A percentile compares a stretch with the other conserved stretches of the same genome.
Evolutionary conservation across 1,140 invertebrate species (phyloP).

Genomic region (Tetraneura akinire): DNA sequence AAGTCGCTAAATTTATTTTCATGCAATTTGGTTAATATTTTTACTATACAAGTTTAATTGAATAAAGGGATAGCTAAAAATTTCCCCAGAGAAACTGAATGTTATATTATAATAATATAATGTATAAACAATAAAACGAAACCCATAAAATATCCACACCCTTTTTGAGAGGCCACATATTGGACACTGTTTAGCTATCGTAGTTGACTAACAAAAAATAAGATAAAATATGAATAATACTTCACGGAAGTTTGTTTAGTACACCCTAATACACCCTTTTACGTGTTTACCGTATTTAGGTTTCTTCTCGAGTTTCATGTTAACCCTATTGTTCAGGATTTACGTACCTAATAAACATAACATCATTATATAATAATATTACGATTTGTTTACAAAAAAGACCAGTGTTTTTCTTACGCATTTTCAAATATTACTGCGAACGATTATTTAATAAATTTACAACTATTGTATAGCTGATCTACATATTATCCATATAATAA

Average conservation of each 20-base stretch:
- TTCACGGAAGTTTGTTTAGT: constrained; percentile 27
- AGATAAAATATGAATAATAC: constrained; percentile 11
- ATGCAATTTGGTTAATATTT: neutral
- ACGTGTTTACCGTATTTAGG: neutral
- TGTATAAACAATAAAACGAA: neutral
- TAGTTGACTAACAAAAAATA: constrained; percentile 31
- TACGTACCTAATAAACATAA: no score
- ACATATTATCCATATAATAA: no score
- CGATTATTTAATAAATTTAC: no score
- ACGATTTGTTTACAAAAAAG: no score
- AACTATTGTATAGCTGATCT: no score
- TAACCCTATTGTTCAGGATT: no score
- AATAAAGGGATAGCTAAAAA: neutral
- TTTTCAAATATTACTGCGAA: no score
- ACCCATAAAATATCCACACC: constrained; percentile 29
- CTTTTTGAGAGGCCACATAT: constrained; percentile 19
- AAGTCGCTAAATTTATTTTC: neutral
- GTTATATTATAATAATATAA: neutral
- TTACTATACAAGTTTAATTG: constrained; percentile 19
- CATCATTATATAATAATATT: no score
- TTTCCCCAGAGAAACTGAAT: constrained; percentile 21
- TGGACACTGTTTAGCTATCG: constrained; percentile 22
- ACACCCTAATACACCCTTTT: constrained; percentile 4
- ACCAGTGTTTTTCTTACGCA: no score
- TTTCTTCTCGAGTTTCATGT: no score